These are phyloP conservation scores for Wasmannia auropunctata DNA, from an alignment of 1,140 invertebrate genomes.

Conservation along the genomic window DNA sequence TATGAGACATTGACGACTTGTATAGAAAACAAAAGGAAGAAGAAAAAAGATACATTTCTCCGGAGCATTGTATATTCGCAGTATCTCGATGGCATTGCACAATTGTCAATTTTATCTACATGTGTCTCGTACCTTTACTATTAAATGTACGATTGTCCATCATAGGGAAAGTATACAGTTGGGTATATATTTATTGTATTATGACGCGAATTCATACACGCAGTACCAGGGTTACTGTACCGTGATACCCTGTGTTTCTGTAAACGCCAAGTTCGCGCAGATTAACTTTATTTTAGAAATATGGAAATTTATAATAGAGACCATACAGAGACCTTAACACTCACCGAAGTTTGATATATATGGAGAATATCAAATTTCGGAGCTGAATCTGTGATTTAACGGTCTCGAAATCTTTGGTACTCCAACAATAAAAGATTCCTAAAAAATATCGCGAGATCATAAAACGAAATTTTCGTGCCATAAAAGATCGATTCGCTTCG, in stretches of 20 bases:
- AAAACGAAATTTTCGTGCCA: neutral
- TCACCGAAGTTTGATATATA: neutral
- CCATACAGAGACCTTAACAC: neutral
- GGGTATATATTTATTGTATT: neutral
- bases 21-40: neutral
- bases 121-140: constrained; percentile 47
- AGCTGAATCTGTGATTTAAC: neutral
- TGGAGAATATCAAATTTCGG: neutral
- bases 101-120: constrained; percentile 66
- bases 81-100: constrained; percentile 23
- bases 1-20: neutral
- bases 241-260: neutral
- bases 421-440: neutral
- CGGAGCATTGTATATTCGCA: constrained; percentile 28
- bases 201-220: neutral
- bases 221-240: neutral
- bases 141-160: constrained; percentile 47
- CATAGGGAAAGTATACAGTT: constrained; percentile 36
- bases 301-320: neutral
- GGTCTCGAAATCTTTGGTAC: neutral
- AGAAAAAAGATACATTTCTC: neutral
- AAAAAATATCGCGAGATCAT: neutral
- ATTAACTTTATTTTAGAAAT: neutral
- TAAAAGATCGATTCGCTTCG: neutral
- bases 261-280: neutral